Evolutionary conservation across 2,888 invertebrate species (phyloP).

Genomic region (Campopleginae sp.): DNA sequence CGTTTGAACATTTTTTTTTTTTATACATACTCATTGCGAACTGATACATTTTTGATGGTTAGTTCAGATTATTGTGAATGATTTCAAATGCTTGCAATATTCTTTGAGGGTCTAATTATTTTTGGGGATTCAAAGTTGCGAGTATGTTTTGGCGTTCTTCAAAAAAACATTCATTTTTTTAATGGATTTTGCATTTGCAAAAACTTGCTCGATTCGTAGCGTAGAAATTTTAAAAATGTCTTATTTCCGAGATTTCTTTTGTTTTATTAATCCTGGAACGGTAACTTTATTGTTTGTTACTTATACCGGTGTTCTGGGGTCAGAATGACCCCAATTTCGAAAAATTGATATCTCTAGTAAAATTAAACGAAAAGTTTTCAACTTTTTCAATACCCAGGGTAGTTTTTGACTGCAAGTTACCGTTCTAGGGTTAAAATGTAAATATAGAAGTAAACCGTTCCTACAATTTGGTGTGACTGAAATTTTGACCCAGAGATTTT

Average conservation of each 20-base stretch:
- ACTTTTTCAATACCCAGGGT: too few species aligned
- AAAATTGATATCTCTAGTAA: too few species aligned
- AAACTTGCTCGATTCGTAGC: background rate
- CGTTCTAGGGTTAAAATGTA: background rate
- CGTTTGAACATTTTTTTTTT: conserved; percentile 38
- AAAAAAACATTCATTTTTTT: background rate
- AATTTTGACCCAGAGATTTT: background rate
- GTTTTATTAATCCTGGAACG: too few species aligned
- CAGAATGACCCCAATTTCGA: too few species aligned
- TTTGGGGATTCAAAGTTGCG: background rate
- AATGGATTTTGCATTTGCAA: background rate
- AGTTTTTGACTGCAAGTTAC: too few species aligned
- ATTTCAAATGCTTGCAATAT: background rate
- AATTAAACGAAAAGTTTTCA: too few species aligned
- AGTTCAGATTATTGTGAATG: background rate
- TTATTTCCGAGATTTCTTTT: background rate
- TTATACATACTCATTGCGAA: background rate
- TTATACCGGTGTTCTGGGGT: too few species aligned
- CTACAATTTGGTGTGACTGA: background rate
- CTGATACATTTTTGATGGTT: background rate
- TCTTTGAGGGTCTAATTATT: background rate
- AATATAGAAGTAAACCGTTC: background rate
- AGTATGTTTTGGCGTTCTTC: background rate
- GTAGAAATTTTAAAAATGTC: background rate
- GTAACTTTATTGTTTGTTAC: background rate